Base-by-base conservation (phyloP, 2,113 vertebrate species). In the Poecile atricapillus region DNA sequence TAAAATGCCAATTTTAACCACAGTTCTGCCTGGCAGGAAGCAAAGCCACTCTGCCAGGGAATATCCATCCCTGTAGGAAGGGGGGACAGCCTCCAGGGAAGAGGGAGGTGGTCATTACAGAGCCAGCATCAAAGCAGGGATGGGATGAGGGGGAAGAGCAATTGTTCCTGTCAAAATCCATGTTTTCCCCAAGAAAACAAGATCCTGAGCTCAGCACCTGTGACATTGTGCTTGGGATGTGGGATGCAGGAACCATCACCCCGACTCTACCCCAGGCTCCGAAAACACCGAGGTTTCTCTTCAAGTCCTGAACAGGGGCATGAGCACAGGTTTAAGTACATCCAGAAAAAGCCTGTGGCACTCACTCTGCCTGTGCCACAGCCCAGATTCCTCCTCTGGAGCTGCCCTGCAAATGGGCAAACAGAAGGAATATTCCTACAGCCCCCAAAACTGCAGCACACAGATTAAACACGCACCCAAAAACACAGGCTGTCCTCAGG, bases 391-490 rank as follows among this genome's bases (percentile, higher is more conserved):
- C 22, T 64, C 18, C 18, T 2, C 53, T 31, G 77, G n/a, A 88
- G 5, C 13, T 3, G 1, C 41, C 44, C 69, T 52, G 68, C 35
- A 33, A 44, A 37, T 3, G 3, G 84, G 31, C 17, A 21, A 83
- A 65, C 11, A 76, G 30, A 21, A 71, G 55, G 84, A 62, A 77
- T 30, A 22, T 46, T 70, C 64, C 93, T 27, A 18, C 74, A 87
- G 69, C 78, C 82, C 90, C 85, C 64, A 53, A 37, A 78, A 28
- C 15, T 24, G 86, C 15, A 59, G 43, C 43, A 59, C 4, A 1
- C 0, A 5, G 14, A 79, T 68, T 17, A 71, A 82, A 87, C 52
- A 16, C 0, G 0, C 33, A 39, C 35, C 52, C 39, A 25, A 47
- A 91, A 43, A 37, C 19, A 50, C 53, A 35, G 44, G 17, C 71